Percentiles rank a stretch among this genome's conserved stretches.
Evolutionary conservation across 2,888 invertebrate species (phyloP).

Genomic region (Caenorhabditis plicata): DNA sequence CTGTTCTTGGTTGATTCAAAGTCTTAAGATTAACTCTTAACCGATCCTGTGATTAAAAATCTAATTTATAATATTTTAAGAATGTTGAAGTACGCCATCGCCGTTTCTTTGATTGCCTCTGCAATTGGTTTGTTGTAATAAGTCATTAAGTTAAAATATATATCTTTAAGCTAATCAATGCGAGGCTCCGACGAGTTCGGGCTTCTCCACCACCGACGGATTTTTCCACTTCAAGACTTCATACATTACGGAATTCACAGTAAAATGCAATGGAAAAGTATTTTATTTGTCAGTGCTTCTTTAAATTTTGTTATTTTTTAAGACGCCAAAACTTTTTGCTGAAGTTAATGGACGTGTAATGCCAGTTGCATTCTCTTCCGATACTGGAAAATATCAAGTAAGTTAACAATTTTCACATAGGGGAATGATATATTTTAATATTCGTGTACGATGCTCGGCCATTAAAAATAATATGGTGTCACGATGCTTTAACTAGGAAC

Average conservation of each 20-base stretch:
- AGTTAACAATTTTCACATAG: too few relatives aligned
- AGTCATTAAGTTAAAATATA: neutral
- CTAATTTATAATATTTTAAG: neutral
- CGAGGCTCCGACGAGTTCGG: constrained; percentile 68
- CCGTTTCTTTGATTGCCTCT: constrained; percentile 8
- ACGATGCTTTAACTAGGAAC: too few relatives aligned
- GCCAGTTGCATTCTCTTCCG: constrained; percentile 79
- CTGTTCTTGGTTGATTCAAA: too few relatives aligned
- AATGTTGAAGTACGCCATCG: constrained; percentile 9
- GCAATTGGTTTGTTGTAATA: constrained; percentile 10
- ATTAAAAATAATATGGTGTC: too few relatives aligned
- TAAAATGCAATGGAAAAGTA: constrained; percentile 75
- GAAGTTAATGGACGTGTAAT: constrained; percentile 84
- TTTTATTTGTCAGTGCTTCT: constrained; percentile 2
- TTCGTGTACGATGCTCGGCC: too few relatives aligned
- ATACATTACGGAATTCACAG: constrained; percentile 84
- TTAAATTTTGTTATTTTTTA: constrained; percentile 27
- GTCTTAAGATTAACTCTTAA: neutral
- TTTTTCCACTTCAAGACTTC: constrained; percentile 83
- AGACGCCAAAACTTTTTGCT: constrained; percentile 80
- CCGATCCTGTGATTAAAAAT: neutral
- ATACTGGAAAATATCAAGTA: constrained; percentile 80
- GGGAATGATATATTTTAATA: too few relatives aligned
- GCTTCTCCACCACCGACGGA: constrained; percentile 91
- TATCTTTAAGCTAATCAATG: constrained; percentile 64